Evolutionary conservation across 2,888 invertebrate genomes (phyloP), one percentile per base, ranked within the genome.

Genomic region (Tanypteryx hageni): DNA sequence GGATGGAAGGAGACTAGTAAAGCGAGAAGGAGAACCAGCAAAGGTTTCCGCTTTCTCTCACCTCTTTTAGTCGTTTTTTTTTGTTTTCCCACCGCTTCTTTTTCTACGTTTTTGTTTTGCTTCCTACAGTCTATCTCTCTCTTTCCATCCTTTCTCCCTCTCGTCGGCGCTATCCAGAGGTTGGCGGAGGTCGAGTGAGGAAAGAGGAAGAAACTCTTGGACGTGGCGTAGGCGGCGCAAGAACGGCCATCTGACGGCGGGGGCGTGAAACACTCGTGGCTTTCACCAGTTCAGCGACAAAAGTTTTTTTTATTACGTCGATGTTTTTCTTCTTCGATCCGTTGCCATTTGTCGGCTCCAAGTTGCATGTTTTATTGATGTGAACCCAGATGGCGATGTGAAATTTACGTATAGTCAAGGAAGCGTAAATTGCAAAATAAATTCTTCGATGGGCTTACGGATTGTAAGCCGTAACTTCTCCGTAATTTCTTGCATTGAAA

Each of bases 201-300:
- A n/a, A 9, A 57, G 31, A 11, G 83, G 16, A 10, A n/a, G 56
- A 11, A 9, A 57, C 44, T 44, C 44, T 57, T 27, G 86, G 22
- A n/a, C 11, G n/a, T 14, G n/a, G 85, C 85, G 85, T 85, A 85
- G 58, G 85, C 85, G 85, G 27, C 59, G n/a, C 2, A n/a, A 16
- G 84, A 58, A 58, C 27, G 85, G 59, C 85, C 85, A 58, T 85
- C 58, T 85, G 59, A 59, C 85, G 85, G 61, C 61, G 83, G 18
- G 18, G 83, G 83, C 83, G 83, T 57, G 83, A 83, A 83, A 22
- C 86, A 59, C 86, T 59, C 59, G 56, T 58, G 16, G 22, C 27
- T 44, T 61, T 58, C 57, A 11, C 61, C 86, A 58, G 86, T 18
- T 16, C 56, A 83, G 83, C 83, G 83, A 83, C 83, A 56, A 16